These are phyloP conservation scores for Diabrotica balteata DNA, from an alignment of 2,888 invertebrate species.

Conservation along the genomic window DNA sequence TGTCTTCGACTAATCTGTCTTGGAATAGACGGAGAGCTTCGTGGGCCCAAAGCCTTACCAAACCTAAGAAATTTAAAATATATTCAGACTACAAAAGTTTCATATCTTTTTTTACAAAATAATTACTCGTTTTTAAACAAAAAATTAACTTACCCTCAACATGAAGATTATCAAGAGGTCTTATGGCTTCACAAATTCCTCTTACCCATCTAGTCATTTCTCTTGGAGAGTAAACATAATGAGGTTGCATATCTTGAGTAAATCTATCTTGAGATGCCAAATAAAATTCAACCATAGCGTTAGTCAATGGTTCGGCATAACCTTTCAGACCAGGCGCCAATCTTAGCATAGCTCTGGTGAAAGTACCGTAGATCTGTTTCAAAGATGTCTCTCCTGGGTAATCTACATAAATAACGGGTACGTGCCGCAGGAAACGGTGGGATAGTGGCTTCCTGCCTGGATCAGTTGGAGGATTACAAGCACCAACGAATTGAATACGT, in stretches of 20 bases:
- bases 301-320: conserved; percentile 95
- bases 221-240: conserved; percentile 98
- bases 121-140: too few relatives aligned
- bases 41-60: conserved; percentile 99
- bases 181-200: conserved; percentile 97
- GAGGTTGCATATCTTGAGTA: conserved; percentile 99
- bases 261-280: conserved; percentile 95
- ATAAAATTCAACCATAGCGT: conserved; percentile 99
- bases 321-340: conserved; percentile 90
- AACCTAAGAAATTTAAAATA: conserved; percentile 35
- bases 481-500: conserved; percentile 98
- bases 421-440: conserved; percentile 83
- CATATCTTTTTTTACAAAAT: too few relatives aligned
- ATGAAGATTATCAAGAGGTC: conserved; percentile 88
- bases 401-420: conserved; percentile 98
- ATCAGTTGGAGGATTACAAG: conserved; percentile 99
- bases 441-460: conserved; percentile 97
- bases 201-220: conserved; percentile 99
- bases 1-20: conserved; percentile 91
- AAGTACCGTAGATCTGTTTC: conserved; percentile 98
- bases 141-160: conserved; percentile 74
- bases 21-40: conserved; percentile 98
- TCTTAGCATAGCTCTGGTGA: conserved; percentile 97
- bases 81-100: too few relatives aligned
- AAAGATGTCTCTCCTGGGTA: conserved; percentile 98